Base-by-base conservation (phyloP, 2,888 invertebrate genomes). In the Acronicta psi region DNA sequence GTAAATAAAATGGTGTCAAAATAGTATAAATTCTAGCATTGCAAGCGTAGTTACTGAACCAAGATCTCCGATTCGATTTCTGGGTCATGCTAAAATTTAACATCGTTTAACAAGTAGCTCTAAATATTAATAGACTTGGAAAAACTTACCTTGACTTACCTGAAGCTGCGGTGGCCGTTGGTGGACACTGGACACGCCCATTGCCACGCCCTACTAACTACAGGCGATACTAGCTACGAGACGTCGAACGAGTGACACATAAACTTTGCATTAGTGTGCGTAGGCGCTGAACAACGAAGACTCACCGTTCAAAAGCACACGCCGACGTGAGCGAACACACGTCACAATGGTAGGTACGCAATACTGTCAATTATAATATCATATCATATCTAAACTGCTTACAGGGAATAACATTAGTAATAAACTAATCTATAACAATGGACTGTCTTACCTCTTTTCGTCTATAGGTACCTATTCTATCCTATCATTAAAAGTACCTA, bases 141-240 rank as follows among this genome's bases (percentile, higher is more conserved):
- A n/a, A 34, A 34, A 34, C 34, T n/a, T 34, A 31, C 13, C 13
- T 31, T 31, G 13, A 31, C 31, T 31, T 13, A 34, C 34, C 34
- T 34, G n/a, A 34, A 34, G 13, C 34, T n/a, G 34, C n/a, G n/a
- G n/a, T n/a, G 34, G n/a, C 6, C 31, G 13, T 13, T 11, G 11
- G 11, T 29, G 29, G 29, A 11, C 13, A 34, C 34, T 29, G 29
- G 29, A 11, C 13, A 34, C 34, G 34, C 34, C 34, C 34, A 34
- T 34, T n/a, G n/a, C 34, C 34, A 34, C 34, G 34, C 34, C 34
- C 34, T n/a, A 34, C 34, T 34, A 34, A 34, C 34, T 34, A 34
- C n/a, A n/a, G 34, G 6, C 34, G 0, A n/a, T 34, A 6, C 34
- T n/a, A 34, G 34, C 34, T 34, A 34, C 34, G 34, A 34, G 8